These are phyloP conservation scores for Troglohyphantes excavatus DNA, from an alignment of 2,888 invertebrate genomes.

Conservation along the genomic window DNA sequence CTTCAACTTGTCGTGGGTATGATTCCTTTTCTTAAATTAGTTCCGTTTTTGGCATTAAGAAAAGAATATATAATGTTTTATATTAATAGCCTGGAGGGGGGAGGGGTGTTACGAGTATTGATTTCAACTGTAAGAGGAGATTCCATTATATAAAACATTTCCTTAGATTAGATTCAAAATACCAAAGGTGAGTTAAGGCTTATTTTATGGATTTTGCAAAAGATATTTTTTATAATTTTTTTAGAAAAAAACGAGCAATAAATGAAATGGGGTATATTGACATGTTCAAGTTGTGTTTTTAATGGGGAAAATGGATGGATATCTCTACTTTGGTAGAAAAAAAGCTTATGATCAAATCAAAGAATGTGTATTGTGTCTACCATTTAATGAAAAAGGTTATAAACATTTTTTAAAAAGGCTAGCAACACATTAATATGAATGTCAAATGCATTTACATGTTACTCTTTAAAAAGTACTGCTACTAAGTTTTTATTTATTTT, in stretches of 20 bases:
- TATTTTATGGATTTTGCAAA: not conserved
- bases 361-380: too few species aligned
- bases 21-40: slow-evolving; percentile 50
- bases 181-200: not conserved
- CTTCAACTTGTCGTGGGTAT: slow-evolving; percentile 41
- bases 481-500: too few species aligned
- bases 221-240: not conserved
- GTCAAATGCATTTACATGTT: too few species aligned
- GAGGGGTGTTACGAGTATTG: slow-evolving; percentile 29
- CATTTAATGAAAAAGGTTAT: too few species aligned
- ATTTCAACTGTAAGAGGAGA: slow-evolving; percentile 15
- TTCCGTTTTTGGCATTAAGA: slow-evolving; percentile 36
- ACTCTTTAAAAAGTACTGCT: too few species aligned
- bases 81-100: slow-evolving; percentile 44
- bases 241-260: not conserved
- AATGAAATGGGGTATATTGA: not conserved
- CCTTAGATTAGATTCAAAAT: not conserved
- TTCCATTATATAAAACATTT: not conserved
- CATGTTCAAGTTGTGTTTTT: not conserved
- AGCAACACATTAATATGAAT: too few species aligned
- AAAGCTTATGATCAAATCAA: too few species aligned
- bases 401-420: too few species aligned
- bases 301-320: not conserved
- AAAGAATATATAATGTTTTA: slow-evolving; percentile 59
- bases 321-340: too few species aligned